Base-by-base conservation (phyloP, 2,888 invertebrate genomes). In the Phengaris alcon region DNA sequence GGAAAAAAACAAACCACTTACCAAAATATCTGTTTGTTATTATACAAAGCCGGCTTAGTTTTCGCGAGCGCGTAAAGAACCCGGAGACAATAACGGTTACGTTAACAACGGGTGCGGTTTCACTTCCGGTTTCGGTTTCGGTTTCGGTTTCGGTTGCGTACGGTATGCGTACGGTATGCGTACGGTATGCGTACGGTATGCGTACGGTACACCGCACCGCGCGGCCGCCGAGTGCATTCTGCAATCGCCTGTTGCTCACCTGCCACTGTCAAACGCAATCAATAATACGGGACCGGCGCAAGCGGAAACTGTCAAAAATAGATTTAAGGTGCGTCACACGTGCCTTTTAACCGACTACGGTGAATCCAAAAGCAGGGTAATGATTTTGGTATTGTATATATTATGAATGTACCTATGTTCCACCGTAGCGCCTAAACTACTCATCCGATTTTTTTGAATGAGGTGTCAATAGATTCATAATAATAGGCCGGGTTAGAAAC, bases 171-270 rank as follows among this genome's bases (percentile, higher is more conserved):
- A n/a, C 22, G 22, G 22, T 22, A 22, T 22, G 22, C 9, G 59
- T 48, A 6, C 48, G 48, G 48, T 48, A 48, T n/a, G n/a, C n/a
- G n/a, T n/a, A n/a, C 22, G 22, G 22, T 22, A 22, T 22, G 22
- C 9, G 59, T 48, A 6, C 48, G 48, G 48, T 48, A 48, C 15
- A 59, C 59, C 59, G 54, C 54, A 9, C 10, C 59, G 10, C 9
- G 22, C 5, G 59, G 22, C 10, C 22, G 22, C 59, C 22, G 10
- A 15, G 59, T 59, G 59, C 59, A 59, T 22, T 59, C 59, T 59
- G 59, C 59, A 59, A 10, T 59, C 59, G 59, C 59, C 59, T 59
- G 59, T 59, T 59, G 59, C 59, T 59, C 59, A 22, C 59, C 59
- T 59, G 59, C 22, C 59, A 59, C 15, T 59, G 59, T 59, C 59